A percentile compares a stretch with the other conserved stretches of the same genome.
Conservation (phyloP, 2,797 vertebrate species). For the Antennarius maculatus region DNA sequence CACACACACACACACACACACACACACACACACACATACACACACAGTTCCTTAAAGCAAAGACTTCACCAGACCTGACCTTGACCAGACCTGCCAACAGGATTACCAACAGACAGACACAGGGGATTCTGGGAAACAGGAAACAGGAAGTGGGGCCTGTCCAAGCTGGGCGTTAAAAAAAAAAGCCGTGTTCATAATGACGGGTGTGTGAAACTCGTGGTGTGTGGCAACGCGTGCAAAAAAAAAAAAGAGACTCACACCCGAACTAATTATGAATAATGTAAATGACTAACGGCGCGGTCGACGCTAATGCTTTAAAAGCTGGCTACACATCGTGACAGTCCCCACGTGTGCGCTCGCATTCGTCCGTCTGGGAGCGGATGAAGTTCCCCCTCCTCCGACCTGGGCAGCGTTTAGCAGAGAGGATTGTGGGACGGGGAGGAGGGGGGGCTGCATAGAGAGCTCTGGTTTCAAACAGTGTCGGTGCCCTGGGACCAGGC, state of each 20-base stretch:
- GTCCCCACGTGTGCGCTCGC: slow-evolving; percentile 8
- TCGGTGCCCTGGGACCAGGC: slow-evolving; percentile 59
- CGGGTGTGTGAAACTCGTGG: slow-evolving; percentile 35
- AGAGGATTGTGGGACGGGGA: slow-evolving; percentile 44
- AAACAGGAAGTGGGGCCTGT: slow-evolving; percentile 73
- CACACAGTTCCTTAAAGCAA: slow-evolving; percentile 35
- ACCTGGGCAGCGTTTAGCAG: slow-evolving; percentile 59
- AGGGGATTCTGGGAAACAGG: slow-evolving; percentile 74
- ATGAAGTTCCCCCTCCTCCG: slow-evolving; percentile 22
- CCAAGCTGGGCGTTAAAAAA: slow-evolving; percentile 29
- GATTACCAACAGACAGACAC: slow-evolving; percentile 70
- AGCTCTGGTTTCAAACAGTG: slow-evolving; percentile 74
- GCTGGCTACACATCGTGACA: slow-evolving; percentile 9
- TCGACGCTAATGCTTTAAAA: slow-evolving; percentile 16
- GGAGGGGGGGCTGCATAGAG: slow-evolving; percentile 25
- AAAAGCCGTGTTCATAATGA: slow-evolving; percentile 54
- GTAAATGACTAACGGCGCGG: slow-evolving; percentile 49
- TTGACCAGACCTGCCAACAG: slow-evolving; percentile 74
- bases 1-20: slow-evolving; percentile 29
- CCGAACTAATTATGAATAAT: slow-evolving; percentile 40
- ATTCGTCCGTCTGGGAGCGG: slow-evolving; percentile 2
- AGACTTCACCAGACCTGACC: slow-evolving; percentile 72
- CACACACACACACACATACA: slow-evolving; percentile 19
- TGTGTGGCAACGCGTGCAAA: slow-evolving; percentile 45
- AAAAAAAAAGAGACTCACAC: slow-evolving; percentile 14